Percentiles rank a stretch among this genome's conserved stretches.
phyloP scores from a whole-genome alignment of 2,888 invertebrate genomes.

The Biston stratarius region DNA sequence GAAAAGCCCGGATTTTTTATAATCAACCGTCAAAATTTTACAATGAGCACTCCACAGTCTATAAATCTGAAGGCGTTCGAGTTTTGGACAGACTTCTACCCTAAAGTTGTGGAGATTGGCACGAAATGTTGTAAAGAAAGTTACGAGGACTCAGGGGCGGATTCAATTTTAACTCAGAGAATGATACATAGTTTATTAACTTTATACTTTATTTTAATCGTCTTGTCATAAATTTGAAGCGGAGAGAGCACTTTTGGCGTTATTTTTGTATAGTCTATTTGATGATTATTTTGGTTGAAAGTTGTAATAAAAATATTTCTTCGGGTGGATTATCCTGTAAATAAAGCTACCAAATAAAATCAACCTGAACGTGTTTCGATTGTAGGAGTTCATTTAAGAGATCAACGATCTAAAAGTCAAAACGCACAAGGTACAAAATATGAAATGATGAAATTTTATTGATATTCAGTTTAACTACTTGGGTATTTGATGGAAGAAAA shows the following conservation, averaged over 20 bases:
- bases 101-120: conserved; percentile 90
- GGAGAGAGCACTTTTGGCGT: conserved; percentile 57
- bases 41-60: conserved; percentile 89
- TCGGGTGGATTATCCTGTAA: conserved; percentile 51
- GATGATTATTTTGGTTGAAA: conserved; percentile 68
- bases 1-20: conserved; percentile 90
- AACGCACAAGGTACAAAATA: background rate
- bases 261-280: conserved; percentile 82
- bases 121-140: conserved; percentile 91
- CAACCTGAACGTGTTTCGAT: conserved; percentile 22
- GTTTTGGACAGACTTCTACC: conserved; percentile 95
- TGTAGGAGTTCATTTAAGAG: conserved; percentile 20
- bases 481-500: no score
- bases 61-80: conserved; percentile 92
- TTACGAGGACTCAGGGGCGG: conserved; percentile 72
- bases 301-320: conserved; percentile 61
- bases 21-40: conserved; percentile 90
- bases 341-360: conserved; percentile 55
- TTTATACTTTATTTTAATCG: conserved; percentile 61
- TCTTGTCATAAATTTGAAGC: conserved; percentile 60
- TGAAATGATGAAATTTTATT: background rate
- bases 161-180: conserved; percentile 55
- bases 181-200: conserved; percentile 61
- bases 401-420: conserved; percentile 7
- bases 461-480: no score